phyloP scores from a whole-genome alignment of 2,797 vertebrate genomes.

The Kryptolebias ocellatus region DNA sequence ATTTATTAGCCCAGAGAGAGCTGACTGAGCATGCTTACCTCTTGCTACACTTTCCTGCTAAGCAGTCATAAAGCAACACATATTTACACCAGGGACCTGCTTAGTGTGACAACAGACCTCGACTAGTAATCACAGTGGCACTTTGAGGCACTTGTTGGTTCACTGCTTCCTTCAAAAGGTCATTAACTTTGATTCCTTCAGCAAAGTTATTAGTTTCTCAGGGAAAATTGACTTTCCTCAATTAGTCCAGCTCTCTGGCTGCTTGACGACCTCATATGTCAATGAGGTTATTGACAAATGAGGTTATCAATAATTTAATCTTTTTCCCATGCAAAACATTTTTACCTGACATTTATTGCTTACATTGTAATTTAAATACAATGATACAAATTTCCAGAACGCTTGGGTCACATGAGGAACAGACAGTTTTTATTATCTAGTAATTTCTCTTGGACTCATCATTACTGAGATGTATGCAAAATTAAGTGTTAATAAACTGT shows the following conservation, averaged over 20 bases:
- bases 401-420: constrained; percentile 40
- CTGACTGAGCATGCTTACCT: constrained; percentile 28
- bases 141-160: constrained; percentile 39
- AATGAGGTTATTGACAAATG: constrained; percentile 40
- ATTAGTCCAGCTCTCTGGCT: constrained; percentile 14
- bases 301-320: neutral
- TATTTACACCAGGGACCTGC: constrained; percentile 41
- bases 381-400: constrained; percentile 5
- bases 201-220: constrained; percentile 34
- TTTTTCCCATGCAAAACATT: constrained; percentile 3
- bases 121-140: constrained; percentile 34
- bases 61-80: constrained; percentile 37
- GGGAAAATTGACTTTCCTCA: constrained; percentile 16
- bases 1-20: constrained; percentile 43
- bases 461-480: constrained; percentile 36
- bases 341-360: constrained; percentile 1
- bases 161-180: constrained; percentile 48
- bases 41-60: constrained; percentile 22
- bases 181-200: constrained; percentile 34
- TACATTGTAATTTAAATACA: too few relatives aligned
- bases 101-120: constrained; percentile 19
- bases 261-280: constrained; percentile 7
- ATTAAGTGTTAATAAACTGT: constrained; percentile 22
- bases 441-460: constrained; percentile 34
- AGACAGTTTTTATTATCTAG: constrained; percentile 34